These are phyloP conservation scores for Augochlora pura DNA, from an alignment of 1,140 invertebrate species.

Conservation along the genomic window DNA sequence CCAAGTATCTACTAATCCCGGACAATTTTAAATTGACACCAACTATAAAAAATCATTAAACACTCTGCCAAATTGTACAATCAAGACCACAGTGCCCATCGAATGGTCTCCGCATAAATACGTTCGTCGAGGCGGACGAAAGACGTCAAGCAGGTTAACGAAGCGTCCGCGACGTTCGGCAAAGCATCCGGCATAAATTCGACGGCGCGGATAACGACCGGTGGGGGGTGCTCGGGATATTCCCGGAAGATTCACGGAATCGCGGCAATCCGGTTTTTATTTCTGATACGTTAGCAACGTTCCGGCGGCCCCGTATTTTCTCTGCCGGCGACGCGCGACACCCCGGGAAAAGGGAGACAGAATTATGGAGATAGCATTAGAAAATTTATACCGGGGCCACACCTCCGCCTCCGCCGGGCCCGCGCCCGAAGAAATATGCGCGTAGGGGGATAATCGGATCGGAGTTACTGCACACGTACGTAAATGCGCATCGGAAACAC, in stretches of 20 bases:
- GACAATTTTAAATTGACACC: too few relatives aligned
- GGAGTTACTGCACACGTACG: conserved; percentile 47
- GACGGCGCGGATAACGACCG: background rate
- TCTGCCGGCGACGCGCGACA: conserved; percentile 21
- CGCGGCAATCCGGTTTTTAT: conserved; percentile 8
- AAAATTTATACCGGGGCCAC: conserved; percentile 48
- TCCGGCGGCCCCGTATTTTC: background rate
- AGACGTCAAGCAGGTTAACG: background rate
- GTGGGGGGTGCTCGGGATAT: background rate
- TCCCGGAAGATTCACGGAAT: background rate
- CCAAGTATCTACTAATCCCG: too few relatives aligned
- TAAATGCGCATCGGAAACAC: conserved; percentile 56
- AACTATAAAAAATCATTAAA: too few relatives aligned
- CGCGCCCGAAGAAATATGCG: conserved; percentile 31
- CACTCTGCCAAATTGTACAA: too few relatives aligned
- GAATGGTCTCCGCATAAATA: too few relatives aligned
- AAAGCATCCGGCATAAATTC: background rate
- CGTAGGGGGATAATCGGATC: conserved; percentile 37
- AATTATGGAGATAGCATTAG: conserved; percentile 47
- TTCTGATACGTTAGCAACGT: conserved; percentile 11
- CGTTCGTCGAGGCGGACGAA: too few relatives aligned
- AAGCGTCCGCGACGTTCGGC: background rate
- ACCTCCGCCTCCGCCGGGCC: background rate
- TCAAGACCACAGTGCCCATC: too few relatives aligned
- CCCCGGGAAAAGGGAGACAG: conserved; percentile 9